Evolutionary conservation across 2,113 vertebrate genomes (phyloP), one percentile per base, ranked within the genome.

Genomic region (Melanerpes aurifrons): DNA sequence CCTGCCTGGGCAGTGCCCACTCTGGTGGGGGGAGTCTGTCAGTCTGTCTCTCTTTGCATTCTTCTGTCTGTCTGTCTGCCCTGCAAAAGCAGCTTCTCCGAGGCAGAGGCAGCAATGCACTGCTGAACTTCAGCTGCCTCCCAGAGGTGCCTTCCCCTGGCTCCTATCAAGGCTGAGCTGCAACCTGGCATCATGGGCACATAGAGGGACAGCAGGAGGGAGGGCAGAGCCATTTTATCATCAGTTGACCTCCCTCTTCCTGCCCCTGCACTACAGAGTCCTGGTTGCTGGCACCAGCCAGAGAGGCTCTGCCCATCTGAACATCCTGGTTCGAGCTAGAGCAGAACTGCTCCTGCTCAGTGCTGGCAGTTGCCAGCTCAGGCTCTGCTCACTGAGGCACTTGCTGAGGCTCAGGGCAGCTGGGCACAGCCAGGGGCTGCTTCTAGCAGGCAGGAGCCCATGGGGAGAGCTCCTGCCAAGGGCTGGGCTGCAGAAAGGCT

Each of bases 51-150:
- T 72, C 66, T 67, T 48, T 82, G 18, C 37, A 21, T 74, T 80
- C 61, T 64, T 67, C 66, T 71, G 26, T 72, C 76, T 73, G 45
- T 37, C 74, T 75, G 37, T n/a, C n/a, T n/a, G n/a, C 74, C 72
- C 73, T 40, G 59, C 74, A 35, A 87, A 82, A 70, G 71, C 40
- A 76, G 21, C 35, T 18, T 57, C 58, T 43, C 37, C 14, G 11
- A 85, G 43, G 92, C 21, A 10, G 25, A 31, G 45, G 80, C 50
- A 78, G 67, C 48, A 7, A 57, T 2, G 29, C 87, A 71, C 86
- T 80, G 69, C 58, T 94, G 90, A 90, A 93, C 82, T 91, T 94
- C 37, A 96, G 82, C 94, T 94, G 93, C 87, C 92, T 91, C 92
- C 93, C 94, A 95, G 87, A 96, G 96, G 90, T 94, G 92, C 77